Base-by-base conservation (phyloP, 2,113 vertebrate genomes). In the Lasiurus borealis region DNA sequence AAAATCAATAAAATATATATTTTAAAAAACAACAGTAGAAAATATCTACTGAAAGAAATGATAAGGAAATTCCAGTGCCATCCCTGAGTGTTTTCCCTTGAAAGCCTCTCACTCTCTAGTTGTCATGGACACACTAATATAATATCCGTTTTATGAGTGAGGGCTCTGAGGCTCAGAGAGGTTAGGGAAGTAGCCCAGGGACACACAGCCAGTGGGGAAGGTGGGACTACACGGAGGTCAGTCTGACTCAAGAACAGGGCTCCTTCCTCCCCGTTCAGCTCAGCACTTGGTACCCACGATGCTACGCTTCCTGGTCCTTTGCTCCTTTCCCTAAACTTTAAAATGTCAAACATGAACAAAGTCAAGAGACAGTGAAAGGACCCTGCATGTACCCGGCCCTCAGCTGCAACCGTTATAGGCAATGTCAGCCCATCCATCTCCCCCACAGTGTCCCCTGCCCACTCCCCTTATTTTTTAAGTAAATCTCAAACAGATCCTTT, bases 231-330 rank as follows among this genome's bases (percentile, higher is more conserved):
- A 27, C 46, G n/a, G 40, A 81, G 21, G 5, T 52, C 76, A 76
- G 27, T 80, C 31, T 83, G 46, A 36, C 14, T 80, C 44, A 73
- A 46, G 88, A 3, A 3, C 7, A 36, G 36, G 18, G 29, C 23
- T 81, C n/a, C 40, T 75, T 81, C n/a, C 36, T 73, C 27, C 40
- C 52, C 71, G 57, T 10, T 52, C 27, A 66, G 36, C 23, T 75
- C 50, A 52, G 59, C 23, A n/a, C 12, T 31, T 68, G 85, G 82
- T 40, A 31, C 13, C 52, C 69, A 59, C 82, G 66, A 94, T 18
- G 36, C 52, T 87, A 27, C 40, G 34, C 46, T 91, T 85, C 50
- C 72, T 93, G 88, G 69, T 48, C 62, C 78, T 94, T 85, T 72
- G 46, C 52, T 95, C 2, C 18, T 50, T 89, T 92, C 88, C 23